phyloP scores from a whole-genome alignment of 1,140 invertebrate genomes.

The Lutraria rhynchaena region DNA sequence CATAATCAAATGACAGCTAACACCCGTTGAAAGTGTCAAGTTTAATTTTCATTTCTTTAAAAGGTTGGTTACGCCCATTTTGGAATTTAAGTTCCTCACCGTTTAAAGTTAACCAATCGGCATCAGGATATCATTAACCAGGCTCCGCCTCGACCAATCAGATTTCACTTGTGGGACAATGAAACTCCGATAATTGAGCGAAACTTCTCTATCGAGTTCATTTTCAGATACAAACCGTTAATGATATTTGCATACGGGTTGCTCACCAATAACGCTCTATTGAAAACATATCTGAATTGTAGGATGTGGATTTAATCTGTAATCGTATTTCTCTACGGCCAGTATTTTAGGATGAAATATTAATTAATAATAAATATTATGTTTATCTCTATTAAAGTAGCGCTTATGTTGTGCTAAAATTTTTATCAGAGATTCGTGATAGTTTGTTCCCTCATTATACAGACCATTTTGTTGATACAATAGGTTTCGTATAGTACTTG shows the following conservation, averaged over 20 bases:
- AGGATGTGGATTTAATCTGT: too few species aligned
- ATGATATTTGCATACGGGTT: background rate
- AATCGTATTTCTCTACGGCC: too few species aligned
- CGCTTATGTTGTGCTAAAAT: too few species aligned
- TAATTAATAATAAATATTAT: too few species aligned
- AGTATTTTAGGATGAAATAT: too few species aligned
- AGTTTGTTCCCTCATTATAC: too few species aligned
- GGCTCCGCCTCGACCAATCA: slow-evolving; percentile 27
- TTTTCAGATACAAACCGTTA: slow-evolving; percentile 15
- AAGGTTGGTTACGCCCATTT: slow-evolving; percentile 14
- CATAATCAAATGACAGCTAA: slow-evolving; percentile 42
- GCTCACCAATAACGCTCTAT: too few species aligned
- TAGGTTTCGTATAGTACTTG: too few species aligned
- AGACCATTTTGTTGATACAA: too few species aligned
- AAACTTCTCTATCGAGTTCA: slow-evolving; percentile 17
- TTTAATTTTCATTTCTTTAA: slow-evolving; percentile 45
- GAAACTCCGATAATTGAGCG: slow-evolving; percentile 31
- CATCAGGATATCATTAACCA: background rate
- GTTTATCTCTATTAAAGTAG: too few species aligned
- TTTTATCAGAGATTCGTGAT: too few species aligned
- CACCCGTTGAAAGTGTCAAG: slow-evolving; percentile 56
- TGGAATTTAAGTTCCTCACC: background rate
- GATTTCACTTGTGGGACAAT: slow-evolving; percentile 2
- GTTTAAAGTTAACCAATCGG: slow-evolving; percentile 1
- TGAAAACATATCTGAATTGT: too few species aligned